Percentiles rank a stretch among this genome's conserved stretches.
phyloP scores from a whole-genome alignment of 1,140 invertebrate species.

The Formica exsecta region DNA sequence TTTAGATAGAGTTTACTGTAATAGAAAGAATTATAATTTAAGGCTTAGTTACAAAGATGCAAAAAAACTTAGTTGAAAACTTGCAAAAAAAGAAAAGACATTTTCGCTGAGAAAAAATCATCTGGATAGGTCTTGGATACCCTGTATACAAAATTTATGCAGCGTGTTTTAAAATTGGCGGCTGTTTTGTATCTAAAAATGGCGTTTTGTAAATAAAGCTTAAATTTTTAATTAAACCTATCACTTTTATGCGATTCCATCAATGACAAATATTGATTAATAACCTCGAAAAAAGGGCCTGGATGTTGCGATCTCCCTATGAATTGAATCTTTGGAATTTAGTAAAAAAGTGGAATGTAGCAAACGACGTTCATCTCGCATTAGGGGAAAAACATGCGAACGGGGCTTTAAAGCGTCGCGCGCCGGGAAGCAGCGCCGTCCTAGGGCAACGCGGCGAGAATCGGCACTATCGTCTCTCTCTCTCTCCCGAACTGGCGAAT shows the following conservation, averaged over 20 bases:
- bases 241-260: not conserved
- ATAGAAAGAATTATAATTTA: too few relatives aligned
- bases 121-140: too few relatives aligned
- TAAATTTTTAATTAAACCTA: not conserved
- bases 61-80: too few relatives aligned
- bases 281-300: not conserved
- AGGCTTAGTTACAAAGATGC: too few relatives aligned
- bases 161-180: not conserved
- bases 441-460: constrained; percentile 56
- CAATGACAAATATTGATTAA: not conserved
- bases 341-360: too few relatives aligned
- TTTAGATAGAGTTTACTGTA: too few relatives aligned
- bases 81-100: too few relatives aligned
- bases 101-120: too few relatives aligned
- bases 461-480: constrained; percentile 42
- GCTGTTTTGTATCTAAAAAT: not conserved
- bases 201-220: not conserved
- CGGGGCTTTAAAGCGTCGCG: constrained; percentile 2
- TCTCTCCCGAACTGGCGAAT: constrained; percentile 79
- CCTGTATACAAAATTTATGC: not conserved
- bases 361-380: not conserved
- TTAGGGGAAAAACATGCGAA: constrained; percentile 13
- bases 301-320: too few relatives aligned
- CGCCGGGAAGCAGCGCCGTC: not conserved
- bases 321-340: not conserved